A percentile compares a stretch with the other conserved stretches of the same genome.
Conservation (phyloP, 2,797 vertebrate species). For the Pelobates cultripes region DNA sequence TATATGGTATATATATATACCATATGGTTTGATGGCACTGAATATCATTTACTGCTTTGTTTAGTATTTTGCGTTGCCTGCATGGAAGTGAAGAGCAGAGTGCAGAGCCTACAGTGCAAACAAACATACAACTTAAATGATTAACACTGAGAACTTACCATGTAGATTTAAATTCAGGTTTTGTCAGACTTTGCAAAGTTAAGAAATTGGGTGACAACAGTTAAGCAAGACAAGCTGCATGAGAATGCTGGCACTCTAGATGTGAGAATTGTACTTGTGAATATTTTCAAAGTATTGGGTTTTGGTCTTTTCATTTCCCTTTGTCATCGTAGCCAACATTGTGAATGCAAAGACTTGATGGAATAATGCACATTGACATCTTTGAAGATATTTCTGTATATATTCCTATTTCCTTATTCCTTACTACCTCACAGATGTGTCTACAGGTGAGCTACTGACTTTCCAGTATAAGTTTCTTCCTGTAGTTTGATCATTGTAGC, state of each 20-base stretch:
- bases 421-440: slow-evolving; percentile 42
- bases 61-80: background rate
- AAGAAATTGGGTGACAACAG: slow-evolving; percentile 31
- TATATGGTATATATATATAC: background rate
- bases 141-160: slow-evolving; percentile 27
- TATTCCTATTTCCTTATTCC: slow-evolving; percentile 37
- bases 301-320: slow-evolving; percentile 33
- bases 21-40: background rate
- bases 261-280: slow-evolving; percentile 26
- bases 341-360: slow-evolving; percentile 42
- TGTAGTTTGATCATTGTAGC: slow-evolving; percentile 45
- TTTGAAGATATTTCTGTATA: slow-evolving; percentile 51
- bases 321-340: slow-evolving; percentile 44
- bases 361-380: slow-evolving; percentile 42
- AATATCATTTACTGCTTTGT: background rate
- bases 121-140: slow-evolving; percentile 19
- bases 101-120: background rate
- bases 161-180: slow-evolving; percentile 33
- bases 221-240: slow-evolving; percentile 31
- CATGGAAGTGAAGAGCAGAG: slow-evolving; percentile 42
- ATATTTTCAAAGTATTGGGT: slow-evolving; percentile 38
- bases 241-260: slow-evolving; percentile 2
- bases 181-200: slow-evolving; percentile 38
- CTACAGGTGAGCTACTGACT: slow-evolving; percentile 48
- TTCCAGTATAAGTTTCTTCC: slow-evolving; percentile 47